phyloP scores from a whole-genome alignment of 1,140 invertebrate genomes.

The Helicoverpa armigera region DNA sequence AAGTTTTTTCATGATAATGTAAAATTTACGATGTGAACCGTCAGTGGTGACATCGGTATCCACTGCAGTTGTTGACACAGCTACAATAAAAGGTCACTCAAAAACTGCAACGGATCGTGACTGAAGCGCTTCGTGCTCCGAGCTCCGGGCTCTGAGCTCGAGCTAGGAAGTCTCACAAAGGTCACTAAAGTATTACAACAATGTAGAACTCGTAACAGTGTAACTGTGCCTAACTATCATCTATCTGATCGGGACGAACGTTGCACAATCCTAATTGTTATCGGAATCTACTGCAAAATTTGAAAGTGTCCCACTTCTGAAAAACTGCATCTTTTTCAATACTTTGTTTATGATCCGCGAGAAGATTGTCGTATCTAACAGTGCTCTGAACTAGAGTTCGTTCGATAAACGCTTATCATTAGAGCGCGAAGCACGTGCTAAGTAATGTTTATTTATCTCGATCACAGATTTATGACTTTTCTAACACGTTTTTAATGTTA shows the following conservation, averaged over 20 bases:
- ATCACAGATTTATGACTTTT: background rate
- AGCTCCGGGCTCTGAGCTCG: background rate
- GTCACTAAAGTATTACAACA: background rate
- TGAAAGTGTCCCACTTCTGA: conserved; percentile 6
- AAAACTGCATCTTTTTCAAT: background rate
- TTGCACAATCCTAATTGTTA: conserved; percentile 20
- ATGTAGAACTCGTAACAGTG: background rate
- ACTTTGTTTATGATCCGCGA: too few relatives aligned
- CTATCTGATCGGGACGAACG: conserved; percentile 8
- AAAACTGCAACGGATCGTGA: conserved; percentile 26
- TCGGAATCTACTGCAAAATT: background rate
- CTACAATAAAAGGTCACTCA: conserved; percentile 14
- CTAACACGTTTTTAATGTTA: background rate
- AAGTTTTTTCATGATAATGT: too few relatives aligned
- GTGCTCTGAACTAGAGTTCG: too few relatives aligned
- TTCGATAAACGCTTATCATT: too few relatives aligned
- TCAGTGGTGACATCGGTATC: background rate
- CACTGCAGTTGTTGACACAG: background rate
- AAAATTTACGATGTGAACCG: too few relatives aligned
- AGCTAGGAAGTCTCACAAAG: conserved; percentile 11
- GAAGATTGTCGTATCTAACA: too few relatives aligned
- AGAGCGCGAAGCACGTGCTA: too few relatives aligned
- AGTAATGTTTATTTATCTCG: background rate
- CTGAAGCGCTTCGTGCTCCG: background rate
- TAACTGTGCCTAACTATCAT: background rate